These are phyloP conservation scores for Lordiphosa fenestrarum DNA, from an alignment of 2,888 invertebrate genomes.

Conservation along the genomic window DNA sequence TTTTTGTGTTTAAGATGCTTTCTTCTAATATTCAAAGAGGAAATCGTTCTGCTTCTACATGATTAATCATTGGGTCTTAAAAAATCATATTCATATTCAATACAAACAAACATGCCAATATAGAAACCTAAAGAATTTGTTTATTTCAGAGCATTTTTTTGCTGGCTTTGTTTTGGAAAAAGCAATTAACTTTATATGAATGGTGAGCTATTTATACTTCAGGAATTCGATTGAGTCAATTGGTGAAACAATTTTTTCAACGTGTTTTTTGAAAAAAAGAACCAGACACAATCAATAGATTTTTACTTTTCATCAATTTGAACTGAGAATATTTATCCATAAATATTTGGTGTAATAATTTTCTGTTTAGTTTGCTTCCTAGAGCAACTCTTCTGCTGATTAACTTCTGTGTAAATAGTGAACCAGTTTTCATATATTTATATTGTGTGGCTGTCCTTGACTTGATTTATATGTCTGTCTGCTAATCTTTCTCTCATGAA, in stretches of 20 bases:
- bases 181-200: constrained; percentile 2
- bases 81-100: not conserved
- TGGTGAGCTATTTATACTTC: constrained; percentile 15
- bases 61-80: too few relatives aligned
- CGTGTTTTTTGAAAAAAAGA: not conserved
- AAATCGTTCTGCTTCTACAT: too few relatives aligned
- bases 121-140: constrained; percentile 2
- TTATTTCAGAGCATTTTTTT: not conserved
- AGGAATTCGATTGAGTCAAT: constrained; percentile 8
- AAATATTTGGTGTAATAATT: too few relatives aligned
- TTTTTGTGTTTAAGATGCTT: too few relatives aligned
- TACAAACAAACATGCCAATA: not conserved
- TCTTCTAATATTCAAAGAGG: too few relatives aligned
- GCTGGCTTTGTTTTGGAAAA: constrained; percentile 9
- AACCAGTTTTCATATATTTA: too few relatives aligned
- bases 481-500: constrained; percentile 2
- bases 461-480: constrained; percentile 16
- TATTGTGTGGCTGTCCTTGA: constrained; percentile 4
- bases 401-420: too few relatives aligned
- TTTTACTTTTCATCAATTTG: constrained; percentile 17
- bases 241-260: not conserved
- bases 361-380: too few relatives aligned
- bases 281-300: constrained; percentile 1
- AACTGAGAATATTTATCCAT: too few relatives aligned
- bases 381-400: too few relatives aligned